Percentiles rank a stretch among this genome's conserved stretches.
Evolutionary conservation across 2,888 invertebrate genomes (phyloP).

Genomic region (Dynastes tityus): DNA sequence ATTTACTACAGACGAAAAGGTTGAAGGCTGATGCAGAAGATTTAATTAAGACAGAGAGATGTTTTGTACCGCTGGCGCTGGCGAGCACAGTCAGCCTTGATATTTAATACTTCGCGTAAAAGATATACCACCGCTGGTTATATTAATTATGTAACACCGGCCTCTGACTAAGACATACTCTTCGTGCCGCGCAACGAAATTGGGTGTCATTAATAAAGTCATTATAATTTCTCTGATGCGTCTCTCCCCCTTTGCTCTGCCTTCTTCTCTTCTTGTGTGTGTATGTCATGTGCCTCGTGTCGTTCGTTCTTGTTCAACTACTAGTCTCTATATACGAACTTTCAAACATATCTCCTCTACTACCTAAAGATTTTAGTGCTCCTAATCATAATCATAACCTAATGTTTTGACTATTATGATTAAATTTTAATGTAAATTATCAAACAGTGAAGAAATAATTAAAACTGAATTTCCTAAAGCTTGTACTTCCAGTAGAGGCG

Average conservation of each 20-base stretch:
- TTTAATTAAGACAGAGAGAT: conserved; percentile 42
- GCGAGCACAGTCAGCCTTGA: conserved; percentile 39
- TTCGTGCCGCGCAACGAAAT: conserved; percentile 16
- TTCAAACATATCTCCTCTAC: no score
- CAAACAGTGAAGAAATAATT: no score
- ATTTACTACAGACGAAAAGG: conserved; percentile 35
- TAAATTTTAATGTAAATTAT: no score
- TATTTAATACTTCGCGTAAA: conserved; percentile 45
- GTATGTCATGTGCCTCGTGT: conserved; percentile 18
- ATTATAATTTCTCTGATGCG: conserved; percentile 39
- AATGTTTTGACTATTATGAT: no score
- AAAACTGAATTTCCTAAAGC: no score
- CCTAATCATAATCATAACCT: no score
- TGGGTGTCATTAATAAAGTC: conserved; percentile 43
- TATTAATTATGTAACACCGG: conserved; percentile 47
- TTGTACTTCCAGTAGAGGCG: no score
- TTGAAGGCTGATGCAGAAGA: conserved; percentile 37
- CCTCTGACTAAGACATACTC: conserved; percentile 43
- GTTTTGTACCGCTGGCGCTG: conserved; percentile 24
- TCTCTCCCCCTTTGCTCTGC: neutral
- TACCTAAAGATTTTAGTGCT: no score
- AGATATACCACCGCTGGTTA: conserved; percentile 39
- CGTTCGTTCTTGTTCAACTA: conserved; percentile 6
- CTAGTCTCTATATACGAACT: neutral
- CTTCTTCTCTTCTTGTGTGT: neutral